phyloP scores from a whole-genome alignment of 2,113 vertebrate species.

The Emydocephalus ijimae region DNA sequence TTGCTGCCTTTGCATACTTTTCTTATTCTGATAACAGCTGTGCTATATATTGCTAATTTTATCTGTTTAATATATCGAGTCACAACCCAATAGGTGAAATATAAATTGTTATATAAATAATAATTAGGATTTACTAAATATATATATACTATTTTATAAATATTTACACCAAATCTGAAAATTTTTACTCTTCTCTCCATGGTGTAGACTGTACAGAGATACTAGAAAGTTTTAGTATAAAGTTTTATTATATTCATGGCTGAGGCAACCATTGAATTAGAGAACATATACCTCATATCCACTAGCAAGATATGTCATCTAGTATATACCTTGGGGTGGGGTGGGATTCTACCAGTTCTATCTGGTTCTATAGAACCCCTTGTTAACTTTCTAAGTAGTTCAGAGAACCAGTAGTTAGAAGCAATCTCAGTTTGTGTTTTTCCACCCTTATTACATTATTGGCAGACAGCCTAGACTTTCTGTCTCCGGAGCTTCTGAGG shows the following conservation, averaged over 20 bases:
- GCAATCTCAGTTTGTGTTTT: too few relatives aligned
- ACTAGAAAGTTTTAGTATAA: not conserved
- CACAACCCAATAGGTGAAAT: not conserved
- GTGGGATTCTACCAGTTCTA: too few relatives aligned
- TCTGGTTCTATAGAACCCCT: too few relatives aligned
- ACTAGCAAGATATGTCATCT: not conserved
- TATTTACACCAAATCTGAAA: not conserved
- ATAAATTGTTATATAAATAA: not conserved
- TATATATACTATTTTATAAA: not conserved
- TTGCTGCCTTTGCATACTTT: not conserved
- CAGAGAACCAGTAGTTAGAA: too few relatives aligned
- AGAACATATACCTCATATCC: not conserved
- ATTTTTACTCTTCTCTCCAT: not conserved
- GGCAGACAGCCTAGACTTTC: too few relatives aligned
- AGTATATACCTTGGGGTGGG: not conserved
- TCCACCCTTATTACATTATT: too few relatives aligned
- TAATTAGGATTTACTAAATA: not conserved
- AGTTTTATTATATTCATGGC: not conserved
- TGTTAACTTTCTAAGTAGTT: too few relatives aligned
- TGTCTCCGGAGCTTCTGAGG: too few relatives aligned
- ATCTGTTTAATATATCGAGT: not conserved
- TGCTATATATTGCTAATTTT: not conserved
- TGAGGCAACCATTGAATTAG: not conserved
- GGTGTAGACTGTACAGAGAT: not conserved
- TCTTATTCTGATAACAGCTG: not conserved